phyloP scores from a whole-genome alignment of 1,140 invertebrate species.

The Megalopta genalis region DNA sequence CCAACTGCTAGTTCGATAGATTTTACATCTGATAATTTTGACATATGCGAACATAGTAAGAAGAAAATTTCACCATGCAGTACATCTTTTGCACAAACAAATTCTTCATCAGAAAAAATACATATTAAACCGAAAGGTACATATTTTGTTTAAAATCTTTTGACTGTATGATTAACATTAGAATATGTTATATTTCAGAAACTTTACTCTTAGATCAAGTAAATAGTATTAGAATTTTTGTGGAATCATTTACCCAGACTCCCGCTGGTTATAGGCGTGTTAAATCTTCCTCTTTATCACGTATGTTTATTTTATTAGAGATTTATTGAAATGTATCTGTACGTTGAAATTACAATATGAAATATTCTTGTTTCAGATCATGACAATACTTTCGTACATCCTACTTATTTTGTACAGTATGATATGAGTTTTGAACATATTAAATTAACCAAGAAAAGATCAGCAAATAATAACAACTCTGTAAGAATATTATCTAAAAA shows the following conservation, averaged over 20 bases:
- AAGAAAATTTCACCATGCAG: neutral
- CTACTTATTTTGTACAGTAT: constrained; percentile 73
- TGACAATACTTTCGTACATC: constrained; percentile 59
- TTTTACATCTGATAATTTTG: constrained; percentile 45
- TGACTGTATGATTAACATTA: neutral
- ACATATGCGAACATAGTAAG: constrained; percentile 9
- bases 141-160: neutral
- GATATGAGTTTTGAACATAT: constrained; percentile 59
- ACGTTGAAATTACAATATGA: neutral
- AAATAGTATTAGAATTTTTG: constrained; percentile 67
- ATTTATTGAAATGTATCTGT: too few species aligned
- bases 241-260: constrained; percentile 69
- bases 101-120: constrained; percentile 13
- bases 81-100: neutral
- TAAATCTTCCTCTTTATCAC: constrained; percentile 69
- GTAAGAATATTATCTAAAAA: constrained; percentile 70
- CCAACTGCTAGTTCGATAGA: constrained; percentile 67
- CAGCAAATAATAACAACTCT: constrained; percentile 60
- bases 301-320: constrained; percentile 50
- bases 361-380: constrained; percentile 48
- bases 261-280: constrained; percentile 74
- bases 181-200: constrained; percentile 52
- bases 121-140: constrained; percentile 28
- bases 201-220: constrained; percentile 60
- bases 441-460: constrained; percentile 62